Conservation (phyloP, 2,797 vertebrate genomes). For the Anguilla anguilla region DNA sequence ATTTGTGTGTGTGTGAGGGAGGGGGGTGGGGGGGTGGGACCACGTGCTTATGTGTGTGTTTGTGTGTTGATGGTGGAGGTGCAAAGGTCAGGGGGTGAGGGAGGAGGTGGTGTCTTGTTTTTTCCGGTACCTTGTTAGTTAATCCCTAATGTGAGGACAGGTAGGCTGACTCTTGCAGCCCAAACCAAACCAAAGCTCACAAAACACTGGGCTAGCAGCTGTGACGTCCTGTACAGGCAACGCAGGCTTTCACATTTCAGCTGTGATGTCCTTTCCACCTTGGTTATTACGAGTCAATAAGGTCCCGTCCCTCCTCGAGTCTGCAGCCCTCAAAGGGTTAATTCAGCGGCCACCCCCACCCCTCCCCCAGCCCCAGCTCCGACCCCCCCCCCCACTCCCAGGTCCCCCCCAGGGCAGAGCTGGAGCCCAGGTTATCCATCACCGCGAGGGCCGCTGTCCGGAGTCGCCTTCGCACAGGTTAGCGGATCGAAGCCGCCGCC, state of each 20-base stretch:
- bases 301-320: neutral
- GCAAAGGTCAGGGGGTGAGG: no score
- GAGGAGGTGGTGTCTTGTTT: neutral
- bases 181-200: slow-evolving; percentile 7
- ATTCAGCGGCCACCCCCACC: neutral
- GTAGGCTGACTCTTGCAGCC: slow-evolving; percentile 2
- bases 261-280: neutral
- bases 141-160: neutral
- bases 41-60: slow-evolving; percentile 30
- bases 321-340: neutral
- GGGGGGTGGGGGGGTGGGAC: neutral
- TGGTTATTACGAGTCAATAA: neutral
- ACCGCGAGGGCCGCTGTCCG: slow-evolving; percentile 78
- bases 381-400: neutral
- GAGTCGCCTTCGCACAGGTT: slow-evolving; percentile 73
- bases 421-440: slow-evolving; percentile 75
- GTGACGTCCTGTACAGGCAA: neutral
- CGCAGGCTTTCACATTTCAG: neutral
- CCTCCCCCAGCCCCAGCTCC: neutral
- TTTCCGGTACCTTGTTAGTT: slow-evolving; percentile 35
- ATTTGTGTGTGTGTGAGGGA: neutral
- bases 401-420: neutral
- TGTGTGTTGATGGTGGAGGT: slow-evolving; percentile 6
- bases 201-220: neutral
- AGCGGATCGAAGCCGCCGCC: slow-evolving; percentile 74